A percentile compares a stretch with the other conserved stretches of the same genome.
Evolutionary conservation across 2,888 invertebrate genomes (phyloP).

Genomic region (Stictocephala bisonia): DNA sequence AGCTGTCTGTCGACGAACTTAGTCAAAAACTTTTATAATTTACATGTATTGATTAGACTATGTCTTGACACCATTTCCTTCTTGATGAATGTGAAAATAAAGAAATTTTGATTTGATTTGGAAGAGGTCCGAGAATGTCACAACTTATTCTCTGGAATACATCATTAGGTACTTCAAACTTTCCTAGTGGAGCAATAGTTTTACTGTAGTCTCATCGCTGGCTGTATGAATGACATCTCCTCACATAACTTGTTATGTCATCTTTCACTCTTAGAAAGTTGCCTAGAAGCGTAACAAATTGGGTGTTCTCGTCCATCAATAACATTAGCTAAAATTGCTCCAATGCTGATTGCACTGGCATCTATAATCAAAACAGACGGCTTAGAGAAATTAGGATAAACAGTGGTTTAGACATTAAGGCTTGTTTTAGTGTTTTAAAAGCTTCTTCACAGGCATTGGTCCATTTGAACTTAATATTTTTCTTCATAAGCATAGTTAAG

Average conservation of each 20-base stretch:
- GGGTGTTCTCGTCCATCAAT: conserved; percentile 58
- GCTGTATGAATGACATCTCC: background rate
- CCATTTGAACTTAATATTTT: conserved; percentile 55
- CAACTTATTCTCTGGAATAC: background rate
- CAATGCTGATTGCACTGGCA: background rate
- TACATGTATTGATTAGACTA: too few relatives aligned
- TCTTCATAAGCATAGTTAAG: conserved; percentile 55
- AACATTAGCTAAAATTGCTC: background rate
- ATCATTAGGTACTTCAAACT: background rate
- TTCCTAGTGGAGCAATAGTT: background rate
- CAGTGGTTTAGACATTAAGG: background rate
- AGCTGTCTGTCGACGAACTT: too few relatives aligned
- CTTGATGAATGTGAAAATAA: too few relatives aligned
- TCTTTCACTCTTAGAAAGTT: background rate
- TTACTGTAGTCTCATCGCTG: conserved; percentile 54
- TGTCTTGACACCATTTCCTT: too few relatives aligned
- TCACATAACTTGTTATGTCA: background rate
- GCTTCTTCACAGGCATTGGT: background rate
- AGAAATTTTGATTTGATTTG: too few relatives aligned
- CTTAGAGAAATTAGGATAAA: background rate
- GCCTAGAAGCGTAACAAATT: background rate
- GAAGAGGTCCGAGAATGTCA: background rate
- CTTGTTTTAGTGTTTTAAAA: background rate
- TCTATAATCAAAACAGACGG: background rate
- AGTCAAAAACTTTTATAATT: too few relatives aligned